Percentiles rank a stretch among this genome's conserved stretches.
Conservation (phyloP, 2,888 invertebrate species). For the Pycnomerus fuliginosus region DNA sequence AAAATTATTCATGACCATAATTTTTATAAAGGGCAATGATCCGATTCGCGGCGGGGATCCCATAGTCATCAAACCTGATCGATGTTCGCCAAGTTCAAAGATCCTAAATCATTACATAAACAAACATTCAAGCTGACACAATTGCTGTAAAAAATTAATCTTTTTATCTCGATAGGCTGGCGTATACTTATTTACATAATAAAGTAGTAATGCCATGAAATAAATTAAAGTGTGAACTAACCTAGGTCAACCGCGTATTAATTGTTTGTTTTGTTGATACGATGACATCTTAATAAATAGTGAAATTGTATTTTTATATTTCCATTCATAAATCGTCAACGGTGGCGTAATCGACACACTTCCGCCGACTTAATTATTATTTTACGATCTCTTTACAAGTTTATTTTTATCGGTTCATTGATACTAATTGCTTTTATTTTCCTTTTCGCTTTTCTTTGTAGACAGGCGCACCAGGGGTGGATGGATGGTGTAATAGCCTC, state of each 20-base stretch:
- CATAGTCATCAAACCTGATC: too few relatives aligned
- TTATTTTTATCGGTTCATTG: conserved; percentile 18
- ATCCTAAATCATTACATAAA: conserved; percentile 11
- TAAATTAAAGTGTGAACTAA: conserved; percentile 25
- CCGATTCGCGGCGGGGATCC: too few relatives aligned
- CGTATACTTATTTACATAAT: conserved; percentile 22
- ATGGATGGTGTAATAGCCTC: too few relatives aligned
- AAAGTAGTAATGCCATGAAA: conserved; percentile 20
- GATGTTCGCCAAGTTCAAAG: conserved; percentile 20
- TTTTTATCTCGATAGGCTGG: conserved; percentile 22
- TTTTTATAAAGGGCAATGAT: too few relatives aligned
- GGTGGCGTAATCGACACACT: conserved; percentile 14
- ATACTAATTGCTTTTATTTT: conserved; percentile 9
- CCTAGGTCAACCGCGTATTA: conserved; percentile 29
- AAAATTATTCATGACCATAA: too few relatives aligned
- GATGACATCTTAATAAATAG: conserved; percentile 38
- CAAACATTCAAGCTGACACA: conserved; percentile 11
- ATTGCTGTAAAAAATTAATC: conserved; percentile 24
- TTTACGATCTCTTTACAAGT: conserved; percentile 19
- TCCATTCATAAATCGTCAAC: conserved; percentile 32
- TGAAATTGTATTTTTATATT: conserved; percentile 35
- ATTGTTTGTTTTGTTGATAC: conserved; percentile 37
- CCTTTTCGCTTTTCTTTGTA: too few relatives aligned
- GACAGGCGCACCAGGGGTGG: too few relatives aligned
- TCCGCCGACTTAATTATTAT: conserved; percentile 18